A percentile compares a stretch with the other conserved stretches of the same genome.
These are phyloP conservation scores for Drosophila nebulosa DNA, from an alignment of 1,140 invertebrate genomes.

Conservation along the genomic window DNA sequence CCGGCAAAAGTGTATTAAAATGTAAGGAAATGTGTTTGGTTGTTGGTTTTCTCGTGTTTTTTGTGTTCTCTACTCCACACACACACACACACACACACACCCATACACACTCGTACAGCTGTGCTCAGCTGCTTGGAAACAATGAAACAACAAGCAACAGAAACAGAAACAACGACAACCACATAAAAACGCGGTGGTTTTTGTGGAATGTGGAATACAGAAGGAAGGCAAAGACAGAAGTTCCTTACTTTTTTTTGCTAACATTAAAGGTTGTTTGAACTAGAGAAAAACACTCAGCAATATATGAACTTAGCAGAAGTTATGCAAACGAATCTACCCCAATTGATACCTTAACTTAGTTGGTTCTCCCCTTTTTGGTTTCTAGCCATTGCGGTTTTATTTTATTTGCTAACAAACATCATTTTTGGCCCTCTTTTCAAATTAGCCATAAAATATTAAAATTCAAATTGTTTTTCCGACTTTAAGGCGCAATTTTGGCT, in stretches of 20 bases:
- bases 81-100: not conserved
- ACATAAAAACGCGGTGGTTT: constrained; percentile 20
- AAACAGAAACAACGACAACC: constrained; percentile 22
- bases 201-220: not conserved
- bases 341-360: not conserved
- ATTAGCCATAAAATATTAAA: constrained; percentile 72
- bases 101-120: constrained; percentile 36
- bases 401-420: constrained; percentile 38
- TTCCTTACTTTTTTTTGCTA: not conserved
- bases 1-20: constrained; percentile 73
- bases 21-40: constrained; percentile 46
- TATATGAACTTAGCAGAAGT: not conserved
- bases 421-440: constrained; percentile 22
- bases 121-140: constrained; percentile 72
- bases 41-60: constrained; percentile 13
- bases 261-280: not conserved
- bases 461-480: constrained; percentile 43
- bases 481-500: constrained; percentile 50
- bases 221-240: not conserved
- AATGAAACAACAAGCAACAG: constrained; percentile 35
- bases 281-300: not conserved
- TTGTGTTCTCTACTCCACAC: constrained; percentile 21
- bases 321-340: not conserved
- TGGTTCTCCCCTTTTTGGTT: not conserved
- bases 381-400: constrained; percentile 26